Conservation (phyloP, 2,888 invertebrate species). For the Latrodectus elegans region DNA sequence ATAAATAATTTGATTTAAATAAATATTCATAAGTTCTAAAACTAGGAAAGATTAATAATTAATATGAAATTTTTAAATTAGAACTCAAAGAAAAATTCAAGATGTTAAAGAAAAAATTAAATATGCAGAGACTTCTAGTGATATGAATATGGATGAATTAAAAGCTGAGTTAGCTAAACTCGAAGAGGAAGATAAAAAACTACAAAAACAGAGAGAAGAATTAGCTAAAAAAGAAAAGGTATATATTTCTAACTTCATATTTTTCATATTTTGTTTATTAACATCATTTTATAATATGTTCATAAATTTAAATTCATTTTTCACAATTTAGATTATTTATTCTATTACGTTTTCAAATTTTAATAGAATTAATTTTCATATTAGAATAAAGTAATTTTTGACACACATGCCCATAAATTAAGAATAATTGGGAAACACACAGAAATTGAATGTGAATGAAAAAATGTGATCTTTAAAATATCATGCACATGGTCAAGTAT, state of each 20-base stretch:
- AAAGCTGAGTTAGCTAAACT: conserved; percentile 78
- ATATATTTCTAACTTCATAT: conserved; percentile 39
- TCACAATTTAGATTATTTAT: neutral
- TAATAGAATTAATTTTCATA: too few relatives aligned
- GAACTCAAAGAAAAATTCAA: conserved; percentile 23
- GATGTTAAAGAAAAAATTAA: conserved; percentile 81
- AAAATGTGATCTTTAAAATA: too few relatives aligned
- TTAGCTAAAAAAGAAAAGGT: conserved; percentile 86
- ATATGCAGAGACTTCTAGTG: conserved; percentile 78
- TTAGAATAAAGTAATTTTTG: too few relatives aligned
- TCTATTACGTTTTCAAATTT: too few relatives aligned
- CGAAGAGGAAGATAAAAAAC: conserved; percentile 82
- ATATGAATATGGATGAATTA: conserved; percentile 76
- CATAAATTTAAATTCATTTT: neutral
- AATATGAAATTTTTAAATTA: neutral
- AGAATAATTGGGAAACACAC: too few relatives aligned
- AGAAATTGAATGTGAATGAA: too few relatives aligned
- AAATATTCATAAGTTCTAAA: too few relatives aligned
- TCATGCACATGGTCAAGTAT: too few relatives aligned
- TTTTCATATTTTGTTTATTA: neutral
- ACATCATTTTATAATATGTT: neutral
- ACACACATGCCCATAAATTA: too few relatives aligned
- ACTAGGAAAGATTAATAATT: too few relatives aligned
- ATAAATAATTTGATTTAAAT: neutral
- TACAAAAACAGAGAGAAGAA: conserved; percentile 84